A percentile compares a stretch with the other conserved stretches of the same genome.
Conservation (phyloP, 2,797 vertebrate genomes). For the Calcarius lapponicus region DNA sequence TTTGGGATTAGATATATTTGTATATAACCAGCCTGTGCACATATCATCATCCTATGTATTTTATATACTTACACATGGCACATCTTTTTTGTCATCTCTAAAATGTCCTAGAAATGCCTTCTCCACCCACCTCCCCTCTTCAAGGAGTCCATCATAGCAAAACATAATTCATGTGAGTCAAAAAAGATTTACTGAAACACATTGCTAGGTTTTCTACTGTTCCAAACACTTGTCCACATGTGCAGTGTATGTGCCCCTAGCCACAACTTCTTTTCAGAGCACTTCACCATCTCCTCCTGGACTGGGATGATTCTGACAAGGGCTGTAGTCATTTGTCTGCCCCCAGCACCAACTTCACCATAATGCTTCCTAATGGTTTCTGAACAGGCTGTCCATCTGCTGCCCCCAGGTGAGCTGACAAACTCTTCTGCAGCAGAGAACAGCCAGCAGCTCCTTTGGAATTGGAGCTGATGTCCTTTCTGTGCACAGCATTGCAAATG, state of each 20-base stretch:
- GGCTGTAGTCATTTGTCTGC: neutral
- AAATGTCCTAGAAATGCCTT: neutral
- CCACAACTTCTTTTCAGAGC: neutral
- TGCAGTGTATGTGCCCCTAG: too few species aligned
- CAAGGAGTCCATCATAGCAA: neutral
- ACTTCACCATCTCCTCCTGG: neutral
- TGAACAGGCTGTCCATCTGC: neutral
- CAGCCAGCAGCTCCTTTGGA: neutral
- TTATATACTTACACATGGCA: neutral
- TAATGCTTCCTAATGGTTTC: neutral
- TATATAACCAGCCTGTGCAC: neutral
- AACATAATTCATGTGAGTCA: neutral
- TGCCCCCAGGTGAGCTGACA: neutral
- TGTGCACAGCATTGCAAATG: neutral
- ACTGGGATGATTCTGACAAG: too few species aligned
- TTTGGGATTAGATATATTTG: neutral
- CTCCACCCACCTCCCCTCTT: neutral
- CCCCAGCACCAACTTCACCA: neutral
- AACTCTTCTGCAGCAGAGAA: neutral
- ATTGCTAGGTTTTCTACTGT: neutral
- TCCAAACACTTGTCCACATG: neutral
- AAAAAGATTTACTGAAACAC: neutral
- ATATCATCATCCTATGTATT: neutral
- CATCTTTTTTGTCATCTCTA: neutral
- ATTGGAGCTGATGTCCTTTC: neutral